These are phyloP conservation scores for Antitype chi DNA, from an alignment of 2,888 invertebrate species.

Conservation along the genomic window DNA sequence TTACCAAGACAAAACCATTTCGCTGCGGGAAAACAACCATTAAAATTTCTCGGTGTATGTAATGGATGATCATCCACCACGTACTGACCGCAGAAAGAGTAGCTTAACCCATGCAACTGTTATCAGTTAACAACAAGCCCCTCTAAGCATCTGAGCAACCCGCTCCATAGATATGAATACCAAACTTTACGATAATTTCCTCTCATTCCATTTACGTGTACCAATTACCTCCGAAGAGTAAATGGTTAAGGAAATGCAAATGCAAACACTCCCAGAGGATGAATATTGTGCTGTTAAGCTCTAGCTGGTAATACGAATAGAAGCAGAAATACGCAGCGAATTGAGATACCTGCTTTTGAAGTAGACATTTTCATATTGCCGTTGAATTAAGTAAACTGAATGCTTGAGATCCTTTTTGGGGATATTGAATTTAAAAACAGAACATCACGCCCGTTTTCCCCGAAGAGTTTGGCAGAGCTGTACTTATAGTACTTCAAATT, in stretches of 20 bases:
- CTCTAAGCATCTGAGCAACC: neutral
- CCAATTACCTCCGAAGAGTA: constrained; percentile 39
- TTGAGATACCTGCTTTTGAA: constrained; percentile 7
- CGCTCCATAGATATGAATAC: constrained; percentile 13
- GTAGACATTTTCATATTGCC: neutral
- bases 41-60: too few species aligned
- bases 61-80: neutral
- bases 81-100: neutral
- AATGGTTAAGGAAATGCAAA: constrained; percentile 52
- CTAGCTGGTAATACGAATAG: constrained; percentile 7
- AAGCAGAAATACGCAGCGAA: neutral
- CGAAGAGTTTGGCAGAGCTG: neutral
- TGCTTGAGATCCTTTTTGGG: neutral
- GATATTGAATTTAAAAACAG: neutral
- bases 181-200: constrained; percentile 37
- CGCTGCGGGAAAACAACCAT: too few species aligned
- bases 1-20: too few species aligned
- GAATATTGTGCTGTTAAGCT: constrained; percentile 40
- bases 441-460: neutral
- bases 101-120: too few species aligned
- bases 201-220: constrained; percentile 24
- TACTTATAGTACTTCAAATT: neutral
- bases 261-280: constrained; percentile 44
- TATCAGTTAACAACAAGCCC: neutral
- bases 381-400: neutral